Base-by-base conservation (phyloP, 1,140 invertebrate species). In the Galleria mellonella region DNA sequence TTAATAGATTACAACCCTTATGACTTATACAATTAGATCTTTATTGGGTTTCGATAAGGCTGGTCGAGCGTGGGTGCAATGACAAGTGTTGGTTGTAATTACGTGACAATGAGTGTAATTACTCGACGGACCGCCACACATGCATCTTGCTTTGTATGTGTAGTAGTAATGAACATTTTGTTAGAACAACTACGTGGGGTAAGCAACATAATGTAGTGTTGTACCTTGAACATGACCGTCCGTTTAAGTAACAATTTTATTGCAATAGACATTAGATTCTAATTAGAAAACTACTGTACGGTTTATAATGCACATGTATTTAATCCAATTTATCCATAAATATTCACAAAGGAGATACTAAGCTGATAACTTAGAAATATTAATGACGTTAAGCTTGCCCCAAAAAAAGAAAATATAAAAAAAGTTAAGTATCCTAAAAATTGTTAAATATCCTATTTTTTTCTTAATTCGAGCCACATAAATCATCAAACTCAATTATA, bases 21-120 rank as follows among this genome's bases (percentile, higher is more conserved):
- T 43, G 29, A 5, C 11, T 15, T 35, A 36, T 2, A 31, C n/a
- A 29, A 46, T 59, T 51, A 54, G 51, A 57, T 40, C 31, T 12
- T 32, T 48, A 43, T 52, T 17, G 45, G 31, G 46, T 47, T 52
- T 54, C 55, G 47, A 61, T 58, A 51, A 55, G 43, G 50, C 12
- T 49, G 32, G 44, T 31, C 43, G 32, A 60, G 69, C 72, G 72
- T 75, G 72, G 72, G 69, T 72, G 67, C 68, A 70, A 59, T 70
- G 66, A 73, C 72, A 72, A 81, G 69, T 76, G 73, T 77, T 70
- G 63, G 56, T 40, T 51, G 69, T 77, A 79, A 82, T 79, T 77
- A 79, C 60, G 66, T 72, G 73, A 79, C 73, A 83, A 83, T 83
- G 70, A 77, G 72, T 77, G 75, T 77, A 76, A 83, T 83, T 79